Base-by-base conservation (phyloP, 2,888 invertebrate genomes). In the Cinara cedri region DNA sequence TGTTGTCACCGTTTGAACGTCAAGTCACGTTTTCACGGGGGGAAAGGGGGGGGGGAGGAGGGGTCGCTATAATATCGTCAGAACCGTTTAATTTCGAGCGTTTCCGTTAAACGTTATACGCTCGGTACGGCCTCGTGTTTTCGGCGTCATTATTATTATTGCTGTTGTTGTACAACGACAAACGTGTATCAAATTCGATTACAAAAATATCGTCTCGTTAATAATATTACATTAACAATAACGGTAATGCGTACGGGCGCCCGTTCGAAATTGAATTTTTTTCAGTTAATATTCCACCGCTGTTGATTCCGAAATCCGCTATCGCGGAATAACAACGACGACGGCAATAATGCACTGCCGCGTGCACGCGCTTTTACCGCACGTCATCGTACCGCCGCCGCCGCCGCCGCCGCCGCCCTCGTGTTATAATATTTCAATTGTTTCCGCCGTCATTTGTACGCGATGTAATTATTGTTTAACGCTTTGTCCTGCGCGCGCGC, bases 131-230 rank as follows among this genome's bases (percentile, higher is more conserved):
- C 21, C 21, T 42, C 21, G 14, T 21, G 21, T 44, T 71, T 71
- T 54, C 71, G 71, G 71, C 55, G 6, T 34, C 6, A 34, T 34
- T 34, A 34, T 34, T 71, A 71, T 71, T 55, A 34, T 6, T n/a
- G n/a, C n/a, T n/a, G n/a, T n/a, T n/a, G n/a, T n/a, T n/a, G n/a
- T n/a, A n/a, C n/a, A n/a, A n/a, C n/a, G n/a, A 71, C 55, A 55
- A 55, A 71, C 71, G 71, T n/a, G n/a, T 71, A 71, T 71, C 42
- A 71, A n/a, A 71, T 71, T 71, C 42, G 42, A 71, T 71, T 71
- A 71, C 6, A 34, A n/a, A n/a, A n/a, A 34, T 71, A 71, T 42
- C 42, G 54, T 55, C 42, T 71, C 21, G 21, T 49, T 42, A 34
- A 34, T 34, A 34, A n/a, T n/a, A n/a, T n/a, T n/a, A n/a, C n/a